Evolutionary conservation across 2,113 vertebrate species (phyloP).

Genomic region (Cyphomyrus plagiostoma): DNA sequence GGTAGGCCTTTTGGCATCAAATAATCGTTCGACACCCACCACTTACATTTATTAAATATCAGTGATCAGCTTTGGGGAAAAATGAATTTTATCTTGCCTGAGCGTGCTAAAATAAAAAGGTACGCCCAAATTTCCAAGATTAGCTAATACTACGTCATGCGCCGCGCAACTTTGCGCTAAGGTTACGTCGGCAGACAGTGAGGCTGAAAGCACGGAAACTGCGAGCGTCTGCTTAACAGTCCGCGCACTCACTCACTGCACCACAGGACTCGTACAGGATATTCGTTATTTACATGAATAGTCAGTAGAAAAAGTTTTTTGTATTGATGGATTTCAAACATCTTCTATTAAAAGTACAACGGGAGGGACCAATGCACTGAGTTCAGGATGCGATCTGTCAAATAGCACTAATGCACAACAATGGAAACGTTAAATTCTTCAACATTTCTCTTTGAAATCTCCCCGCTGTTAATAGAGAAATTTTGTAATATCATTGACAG

Average conservation of each 20-base stretch:
- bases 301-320: neutral
- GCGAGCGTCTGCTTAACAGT: neutral
- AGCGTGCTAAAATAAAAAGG: neutral
- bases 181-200: neutral
- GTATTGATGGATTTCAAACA: neutral
- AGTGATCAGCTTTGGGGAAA: neutral
- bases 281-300: neutral
- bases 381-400: neutral
- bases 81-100: neutral
- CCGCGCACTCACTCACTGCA: neutral
- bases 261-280: neutral
- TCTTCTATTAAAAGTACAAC: neutral
- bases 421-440: conserved; percentile 33
- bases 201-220: no score
- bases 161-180: neutral
- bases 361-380: neutral
- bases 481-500: conserved; percentile 63
- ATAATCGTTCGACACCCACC: neutral
- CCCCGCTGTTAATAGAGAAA: conserved; percentile 50
- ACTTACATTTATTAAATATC: neutral
- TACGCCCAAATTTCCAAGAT: neutral
- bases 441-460: conserved; percentile 56
- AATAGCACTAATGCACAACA: neutral
- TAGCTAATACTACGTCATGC: no score
- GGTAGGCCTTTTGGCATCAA: neutral